Evolutionary conservation across 2,797 vertebrate species (phyloP), one percentile per base, ranked within the genome.

Genomic region (Urophycis tenuis): DNA sequence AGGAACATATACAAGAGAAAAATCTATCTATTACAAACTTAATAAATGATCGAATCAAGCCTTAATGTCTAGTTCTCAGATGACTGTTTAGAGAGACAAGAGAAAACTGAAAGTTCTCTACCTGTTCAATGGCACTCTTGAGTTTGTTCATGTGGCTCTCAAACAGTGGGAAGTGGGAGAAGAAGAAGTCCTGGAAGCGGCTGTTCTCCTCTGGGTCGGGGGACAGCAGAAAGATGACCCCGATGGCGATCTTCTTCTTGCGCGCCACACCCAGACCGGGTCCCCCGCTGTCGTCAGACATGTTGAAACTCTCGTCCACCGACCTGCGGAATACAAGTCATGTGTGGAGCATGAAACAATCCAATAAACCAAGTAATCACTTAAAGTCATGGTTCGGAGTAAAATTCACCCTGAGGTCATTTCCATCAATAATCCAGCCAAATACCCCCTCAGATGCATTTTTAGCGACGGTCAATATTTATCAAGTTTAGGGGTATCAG

Each of bases 141-240:
- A 99, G 93, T 87, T 97, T 97, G 95, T 99, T 99, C 96, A 99
- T 96, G 91, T 98, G 98, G 93, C 96, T 99, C 92, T 99, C 98
- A 86, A 99, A 99, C 35, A 99, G 96, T 53, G 97, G 98, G 82
- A 99, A 99, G 91, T 99, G 98, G 49, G 97, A 99, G 91, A 99
- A 99, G 91, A 99, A 99, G 91, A 98, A 99, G 79, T 98, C 97
- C 75, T 99, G 95, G 89, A 99, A 99, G 88, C 96, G 96, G 90
- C 83, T 94, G 88, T 95, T 97, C 89, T 98, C 96, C 81, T 97
- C 96, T 64, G 95, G 89, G 76, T 96, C 94, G 81, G 94, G 90
- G 1, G 97, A 97, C 83, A 99, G 92, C 78, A 92, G 93, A 89
- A 99, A 99, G 85, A 99, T 98, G 77, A 99, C 95, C 0, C 98